A percentile compares a stretch with the other conserved stretches of the same genome.
These are phyloP conservation scores for Megalops cyprinoides DNA, from an alignment of 2,797 vertebrate genomes.

Conservation along the genomic window DNA sequence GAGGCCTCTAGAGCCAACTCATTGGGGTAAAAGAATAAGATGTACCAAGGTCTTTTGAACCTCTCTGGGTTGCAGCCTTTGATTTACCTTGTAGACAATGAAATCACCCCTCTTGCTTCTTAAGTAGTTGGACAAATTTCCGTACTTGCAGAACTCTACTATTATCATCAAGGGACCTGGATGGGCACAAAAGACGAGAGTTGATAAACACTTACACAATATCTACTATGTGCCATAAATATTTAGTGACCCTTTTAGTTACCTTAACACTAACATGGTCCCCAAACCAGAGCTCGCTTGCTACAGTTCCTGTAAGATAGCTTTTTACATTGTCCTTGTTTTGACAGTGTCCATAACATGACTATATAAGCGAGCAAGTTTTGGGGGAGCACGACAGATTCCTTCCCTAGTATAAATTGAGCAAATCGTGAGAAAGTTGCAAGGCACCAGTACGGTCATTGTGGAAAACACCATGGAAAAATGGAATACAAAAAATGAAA, in stretches of 20 bases:
- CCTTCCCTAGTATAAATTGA: too few species aligned
- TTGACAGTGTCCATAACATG: neutral
- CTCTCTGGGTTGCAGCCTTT: neutral
- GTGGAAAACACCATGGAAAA: too few species aligned
- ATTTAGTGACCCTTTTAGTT: neutral
- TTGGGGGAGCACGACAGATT: too few species aligned
- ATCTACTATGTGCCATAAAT: too few species aligned
- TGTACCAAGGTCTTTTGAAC: slow-evolving; percentile 14
- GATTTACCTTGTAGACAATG: slow-evolving; percentile 85
- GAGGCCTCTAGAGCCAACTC: neutral
- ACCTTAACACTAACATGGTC: neutral
- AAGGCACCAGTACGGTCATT: too few species aligned
- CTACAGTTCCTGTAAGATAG: too few species aligned
- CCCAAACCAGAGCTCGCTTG: neutral
- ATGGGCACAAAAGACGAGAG: neutral
- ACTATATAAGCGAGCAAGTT: neutral
- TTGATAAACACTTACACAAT: too few species aligned
- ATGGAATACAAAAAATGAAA: too few species aligned
- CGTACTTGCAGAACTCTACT: slow-evolving; percentile 95
- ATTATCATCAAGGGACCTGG: slow-evolving; percentile 92
- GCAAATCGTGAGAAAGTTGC: too few species aligned
- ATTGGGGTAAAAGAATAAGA: neutral
- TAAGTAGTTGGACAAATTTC: slow-evolving; percentile 90
- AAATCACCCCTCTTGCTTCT: slow-evolving; percentile 88
- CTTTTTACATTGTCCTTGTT: neutral